Percentiles rank a stretch among this genome's conserved stretches.
Evolutionary conservation across 2,113 vertebrate genomes (phyloP).

Genomic region (Myiagra hebetior): DNA sequence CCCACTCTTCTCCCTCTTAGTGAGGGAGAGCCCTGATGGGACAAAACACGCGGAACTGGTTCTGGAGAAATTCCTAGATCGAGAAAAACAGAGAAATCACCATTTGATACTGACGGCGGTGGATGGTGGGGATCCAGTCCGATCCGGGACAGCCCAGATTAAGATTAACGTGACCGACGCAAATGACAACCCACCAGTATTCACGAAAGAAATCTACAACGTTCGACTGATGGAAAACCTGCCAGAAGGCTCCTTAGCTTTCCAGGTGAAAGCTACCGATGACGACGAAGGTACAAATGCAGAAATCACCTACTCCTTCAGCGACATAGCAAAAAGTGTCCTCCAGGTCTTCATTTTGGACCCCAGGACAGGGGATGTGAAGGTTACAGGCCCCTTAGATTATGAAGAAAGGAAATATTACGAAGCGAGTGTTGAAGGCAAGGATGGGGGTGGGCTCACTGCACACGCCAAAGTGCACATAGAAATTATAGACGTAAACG

Average conservation of each 20-base stretch:
- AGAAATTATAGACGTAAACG: constrained; percentile 77
- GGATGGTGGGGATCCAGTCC: constrained; percentile 76
- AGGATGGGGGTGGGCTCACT: constrained; percentile 74
- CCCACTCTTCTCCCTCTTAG: constrained; percentile 63
- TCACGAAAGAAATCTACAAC: constrained; percentile 67
- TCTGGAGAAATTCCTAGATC: constrained; percentile 72
- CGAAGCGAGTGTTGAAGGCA: constrained; percentile 74
- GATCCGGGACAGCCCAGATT: constrained; percentile 69
- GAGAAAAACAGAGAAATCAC: constrained; percentile 59
- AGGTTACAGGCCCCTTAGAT: constrained; percentile 65
- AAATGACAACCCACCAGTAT: constrained; percentile 78
- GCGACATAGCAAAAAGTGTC: neutral
- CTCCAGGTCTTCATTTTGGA: constrained; percentile 64
- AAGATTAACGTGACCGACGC: constrained; percentile 72
- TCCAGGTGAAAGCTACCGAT: constrained; percentile 73
- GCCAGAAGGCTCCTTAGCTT: constrained; percentile 52
- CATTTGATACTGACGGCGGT: constrained; percentile 69
- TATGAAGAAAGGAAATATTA: constrained; percentile 78
- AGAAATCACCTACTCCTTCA: constrained; percentile 70
- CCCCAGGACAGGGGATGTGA: constrained; percentile 71
- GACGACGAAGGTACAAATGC: constrained; percentile 75
- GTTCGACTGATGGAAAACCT: constrained; percentile 70
- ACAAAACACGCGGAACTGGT: constrained; percentile 65
- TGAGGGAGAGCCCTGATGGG: constrained; percentile 57
- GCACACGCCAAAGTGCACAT: constrained; percentile 76